These are phyloP conservation scores for Diaphora mendica DNA, from an alignment of 2,888 invertebrate species.

Conservation along the genomic window DNA sequence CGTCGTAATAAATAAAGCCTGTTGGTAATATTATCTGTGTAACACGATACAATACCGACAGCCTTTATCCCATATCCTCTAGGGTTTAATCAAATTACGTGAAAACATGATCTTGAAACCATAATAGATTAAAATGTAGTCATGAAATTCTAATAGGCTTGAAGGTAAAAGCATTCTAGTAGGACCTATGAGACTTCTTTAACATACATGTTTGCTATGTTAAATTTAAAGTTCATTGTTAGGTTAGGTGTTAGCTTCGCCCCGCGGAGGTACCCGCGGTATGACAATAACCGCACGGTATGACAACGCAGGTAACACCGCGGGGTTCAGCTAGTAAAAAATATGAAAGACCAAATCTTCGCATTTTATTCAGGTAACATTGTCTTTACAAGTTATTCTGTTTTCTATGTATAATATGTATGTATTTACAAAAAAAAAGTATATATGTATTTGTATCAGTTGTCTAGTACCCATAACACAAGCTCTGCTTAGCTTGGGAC, in stretches of 20 bases:
- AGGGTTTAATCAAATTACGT: constrained; percentile 6
- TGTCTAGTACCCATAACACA: no score
- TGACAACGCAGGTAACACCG: no score
- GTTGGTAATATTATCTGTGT: not conserved
- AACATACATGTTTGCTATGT: not conserved
- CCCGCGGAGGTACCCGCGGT: no score
- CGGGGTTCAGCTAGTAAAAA: no score
- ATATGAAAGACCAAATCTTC: not conserved
- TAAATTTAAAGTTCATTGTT: not conserved
- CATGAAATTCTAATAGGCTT: constrained; percentile 11
- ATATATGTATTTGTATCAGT: no score
- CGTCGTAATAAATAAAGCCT: not conserved
- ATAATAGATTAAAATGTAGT: not conserved
- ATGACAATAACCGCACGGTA: no score
- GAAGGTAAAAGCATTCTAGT: constrained; percentile 5
- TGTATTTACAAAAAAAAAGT: no score
- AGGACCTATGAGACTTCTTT: constrained; percentile 1
- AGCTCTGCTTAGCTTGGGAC: no score
- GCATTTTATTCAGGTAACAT: not conserved
- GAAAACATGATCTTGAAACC: not conserved
- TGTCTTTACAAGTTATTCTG: no score
- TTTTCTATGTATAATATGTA: no score
- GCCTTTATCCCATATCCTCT: constrained; percentile 4
- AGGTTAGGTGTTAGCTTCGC: no score
- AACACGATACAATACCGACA: constrained; percentile 6